A percentile compares a stretch with the other conserved stretches of the same genome.
Conservation (phyloP, 2,888 invertebrate species). For the Bibio marci region DNA sequence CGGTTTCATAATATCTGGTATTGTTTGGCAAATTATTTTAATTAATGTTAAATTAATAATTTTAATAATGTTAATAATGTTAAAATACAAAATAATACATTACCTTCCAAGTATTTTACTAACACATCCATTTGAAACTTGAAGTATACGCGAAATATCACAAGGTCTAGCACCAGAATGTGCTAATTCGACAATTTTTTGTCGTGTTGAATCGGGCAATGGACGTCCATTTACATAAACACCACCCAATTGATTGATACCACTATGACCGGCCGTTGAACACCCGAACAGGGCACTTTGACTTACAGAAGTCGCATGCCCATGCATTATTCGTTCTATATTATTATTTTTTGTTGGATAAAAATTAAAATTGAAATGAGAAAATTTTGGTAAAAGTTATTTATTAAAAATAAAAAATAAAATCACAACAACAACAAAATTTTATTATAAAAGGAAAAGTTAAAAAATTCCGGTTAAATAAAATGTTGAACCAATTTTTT, state of each 20-base stretch:
- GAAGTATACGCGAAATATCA: slow-evolving; percentile 95
- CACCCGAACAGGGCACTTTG: slow-evolving; percentile 66
- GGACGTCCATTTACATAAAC: slow-evolving; percentile 98
- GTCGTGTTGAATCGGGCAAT: slow-evolving; percentile 91
- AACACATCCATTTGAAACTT: slow-evolving; percentile 98
- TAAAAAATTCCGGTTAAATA: no score
- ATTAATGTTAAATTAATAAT: slow-evolving; percentile 11
- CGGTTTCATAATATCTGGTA: slow-evolving; percentile 91
- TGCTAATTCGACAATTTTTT: slow-evolving; percentile 97
- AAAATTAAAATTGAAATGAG: no score
- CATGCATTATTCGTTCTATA: slow-evolving; percentile 54
- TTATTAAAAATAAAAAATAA: no score
- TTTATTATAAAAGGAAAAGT: neutral
- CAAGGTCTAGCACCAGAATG: slow-evolving; percentile 96
- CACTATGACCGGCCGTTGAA: slow-evolving; percentile 87
- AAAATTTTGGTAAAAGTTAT: no score
- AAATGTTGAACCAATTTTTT: no score
- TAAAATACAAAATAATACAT: slow-evolving; percentile 12
- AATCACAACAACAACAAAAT: neutral
- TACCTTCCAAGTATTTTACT: slow-evolving; percentile 97
- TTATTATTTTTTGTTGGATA: slow-evolving; percentile 1
- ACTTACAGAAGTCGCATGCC: slow-evolving; percentile 40
- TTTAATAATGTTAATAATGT: neutral
- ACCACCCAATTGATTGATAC: slow-evolving; percentile 98
- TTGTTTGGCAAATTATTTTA: neutral